Conservation (phyloP, 2,113 vertebrate species). For the Cephalopterus ornatus region DNA sequence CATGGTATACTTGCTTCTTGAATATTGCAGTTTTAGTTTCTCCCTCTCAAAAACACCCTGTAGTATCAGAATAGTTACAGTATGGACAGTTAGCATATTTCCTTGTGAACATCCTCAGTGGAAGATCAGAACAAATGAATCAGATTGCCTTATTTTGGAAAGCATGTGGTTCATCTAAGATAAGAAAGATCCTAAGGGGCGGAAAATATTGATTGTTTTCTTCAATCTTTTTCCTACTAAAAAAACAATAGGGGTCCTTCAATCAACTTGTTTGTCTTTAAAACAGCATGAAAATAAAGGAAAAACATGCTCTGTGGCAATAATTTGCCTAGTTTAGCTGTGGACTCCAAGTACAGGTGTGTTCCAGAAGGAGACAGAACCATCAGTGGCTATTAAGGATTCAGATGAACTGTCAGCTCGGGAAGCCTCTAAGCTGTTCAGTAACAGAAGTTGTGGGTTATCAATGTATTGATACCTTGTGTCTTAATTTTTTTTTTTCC, state of each 20-base stretch:
- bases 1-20: not conserved
- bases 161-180: not conserved
- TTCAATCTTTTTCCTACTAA: not conserved
- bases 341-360: not conserved
- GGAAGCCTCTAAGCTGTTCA: not conserved
- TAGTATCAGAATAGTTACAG: not conserved
- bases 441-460: not conserved
- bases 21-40: not conserved
- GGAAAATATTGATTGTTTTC: not conserved
- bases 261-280: not conserved
- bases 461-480: not conserved
- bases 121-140: not conserved
- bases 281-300: not conserved
- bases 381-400: not conserved
- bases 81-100: not conserved
- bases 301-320: not conserved
- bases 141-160: not conserved
- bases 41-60: not conserved
- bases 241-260: fast-evolving
- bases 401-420: not conserved
- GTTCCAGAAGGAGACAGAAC: not conserved
- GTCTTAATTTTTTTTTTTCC: not conserved
- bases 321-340: not conserved
- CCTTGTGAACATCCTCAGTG: not conserved
- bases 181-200: not conserved